Evolutionary conservation across 2,113 vertebrate genomes (phyloP).

Genomic region (Pomatorhinus ruficollis): DNA sequence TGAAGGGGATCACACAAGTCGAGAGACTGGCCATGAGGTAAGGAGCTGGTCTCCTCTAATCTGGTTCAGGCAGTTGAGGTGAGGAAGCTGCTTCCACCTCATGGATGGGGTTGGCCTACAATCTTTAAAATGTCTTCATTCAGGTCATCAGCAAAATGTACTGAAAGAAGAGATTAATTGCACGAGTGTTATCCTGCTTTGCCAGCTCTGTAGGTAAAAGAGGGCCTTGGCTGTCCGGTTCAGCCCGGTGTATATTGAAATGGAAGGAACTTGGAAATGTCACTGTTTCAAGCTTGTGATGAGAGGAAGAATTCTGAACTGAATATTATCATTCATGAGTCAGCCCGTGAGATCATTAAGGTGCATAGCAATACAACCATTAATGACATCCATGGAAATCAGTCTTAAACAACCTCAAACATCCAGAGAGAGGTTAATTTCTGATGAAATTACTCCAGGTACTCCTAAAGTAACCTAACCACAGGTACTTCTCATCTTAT

Average conservation of each 20-base stretch:
- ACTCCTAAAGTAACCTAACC: neutral
- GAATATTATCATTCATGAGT: neutral
- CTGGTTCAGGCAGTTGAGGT: neutral
- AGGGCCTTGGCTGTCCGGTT: neutral
- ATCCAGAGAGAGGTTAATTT: neutral
- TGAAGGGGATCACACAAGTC: neutral
- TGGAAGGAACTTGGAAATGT: neutral
- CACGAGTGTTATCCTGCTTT: neutral
- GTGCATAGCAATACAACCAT: neutral
- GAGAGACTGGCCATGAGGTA: neutral
- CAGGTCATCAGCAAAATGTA: neutral
- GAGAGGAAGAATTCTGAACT: neutral
- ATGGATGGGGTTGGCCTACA: neutral
- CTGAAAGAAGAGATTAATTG: neutral
- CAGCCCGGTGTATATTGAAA: neutral
- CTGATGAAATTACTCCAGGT: neutral
- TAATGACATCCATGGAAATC: neutral
- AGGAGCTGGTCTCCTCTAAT: neutral
- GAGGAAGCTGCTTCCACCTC: neutral
- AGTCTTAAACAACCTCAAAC: neutral
- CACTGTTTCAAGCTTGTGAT: neutral
- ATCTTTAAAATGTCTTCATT: neutral
- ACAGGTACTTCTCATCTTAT: neutral
- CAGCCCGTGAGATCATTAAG: neutral
- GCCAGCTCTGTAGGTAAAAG: neutral